A percentile compares a stretch with the other conserved stretches of the same genome.
Conservation (phyloP, 2,888 invertebrate genomes). For the Xestoiulus laeticollis region DNA sequence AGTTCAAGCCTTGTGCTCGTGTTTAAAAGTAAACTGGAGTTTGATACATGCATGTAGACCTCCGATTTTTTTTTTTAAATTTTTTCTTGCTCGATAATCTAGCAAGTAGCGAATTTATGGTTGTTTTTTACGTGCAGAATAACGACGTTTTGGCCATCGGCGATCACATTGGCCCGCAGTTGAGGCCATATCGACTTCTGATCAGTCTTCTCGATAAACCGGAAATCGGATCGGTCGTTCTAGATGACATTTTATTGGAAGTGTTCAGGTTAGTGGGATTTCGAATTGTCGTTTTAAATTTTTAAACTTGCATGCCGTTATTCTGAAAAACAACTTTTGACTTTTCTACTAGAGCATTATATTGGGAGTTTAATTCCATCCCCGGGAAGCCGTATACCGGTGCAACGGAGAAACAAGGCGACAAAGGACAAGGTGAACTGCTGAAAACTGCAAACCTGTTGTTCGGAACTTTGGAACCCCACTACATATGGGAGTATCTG, state of each 20-base stretch:
- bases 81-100: not conserved
- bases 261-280: conserved; percentile 69
- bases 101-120: not conserved
- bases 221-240: conserved; percentile 81
- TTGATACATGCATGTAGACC: conserved; percentile 15
- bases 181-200: conserved; percentile 75
- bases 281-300: not conserved
- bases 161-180: conserved; percentile 60
- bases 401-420: not conserved
- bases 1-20: conserved; percentile 61
- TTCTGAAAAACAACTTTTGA: not conserved
- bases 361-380: conserved; percentile 65
- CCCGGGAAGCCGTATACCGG: not conserved
- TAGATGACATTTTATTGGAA: conserved; percentile 80
- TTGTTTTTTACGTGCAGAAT: not conserved
- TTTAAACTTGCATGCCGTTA: no score
- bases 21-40: conserved; percentile 53
- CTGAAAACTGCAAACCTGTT: conserved; percentile 84
- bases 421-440: conserved; percentile 69
- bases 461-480: conserved; percentile 83
- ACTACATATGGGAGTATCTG: conserved; percentile 85
- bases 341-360: conserved; percentile 67
- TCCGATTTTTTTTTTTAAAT: conserved; percentile 34
- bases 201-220: conserved; percentile 86
- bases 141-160: conserved; percentile 20